Conservation (phyloP, 2,888 invertebrate genomes). For the Kuschelorhynchus macadamiae region DNA sequence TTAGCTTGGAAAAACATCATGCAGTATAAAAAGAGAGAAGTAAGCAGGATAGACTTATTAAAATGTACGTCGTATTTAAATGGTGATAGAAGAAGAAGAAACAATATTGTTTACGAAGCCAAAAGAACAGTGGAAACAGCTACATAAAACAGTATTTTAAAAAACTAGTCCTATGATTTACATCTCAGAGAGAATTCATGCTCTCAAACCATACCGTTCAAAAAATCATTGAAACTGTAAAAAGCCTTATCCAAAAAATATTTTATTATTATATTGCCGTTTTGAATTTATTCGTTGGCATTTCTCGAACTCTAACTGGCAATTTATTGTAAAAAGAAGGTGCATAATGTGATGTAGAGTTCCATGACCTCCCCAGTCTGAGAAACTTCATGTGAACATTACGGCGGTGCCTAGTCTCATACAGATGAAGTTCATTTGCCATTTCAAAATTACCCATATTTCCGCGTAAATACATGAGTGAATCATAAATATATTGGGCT, state of each 20-base stretch:
- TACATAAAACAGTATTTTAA: too few species aligned
- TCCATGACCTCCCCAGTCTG: not conserved
- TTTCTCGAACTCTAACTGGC: not conserved
- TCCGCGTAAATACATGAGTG: not conserved
- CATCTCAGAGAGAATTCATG: too few species aligned
- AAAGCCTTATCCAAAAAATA: not conserved
- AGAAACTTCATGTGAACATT: not conserved
- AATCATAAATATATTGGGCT: not conserved
- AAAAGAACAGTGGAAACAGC: too few species aligned
- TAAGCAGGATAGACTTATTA: too few species aligned
- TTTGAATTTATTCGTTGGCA: not conserved
- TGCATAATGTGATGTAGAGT: not conserved
- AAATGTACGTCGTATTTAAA: too few species aligned
- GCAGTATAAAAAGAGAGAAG: too few species aligned
- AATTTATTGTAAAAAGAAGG: not conserved
- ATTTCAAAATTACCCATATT: not conserved
- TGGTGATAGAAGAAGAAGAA: too few species aligned
- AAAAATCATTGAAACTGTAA: not conserved
- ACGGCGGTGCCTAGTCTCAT: not conserved
- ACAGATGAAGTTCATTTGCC: not conserved
- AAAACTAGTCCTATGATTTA: too few species aligned
- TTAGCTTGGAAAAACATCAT: too few species aligned
- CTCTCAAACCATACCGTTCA: too few species aligned
- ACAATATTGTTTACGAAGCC: too few species aligned
- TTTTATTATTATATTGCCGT: too few species aligned